phyloP scores from a whole-genome alignment of 1,140 invertebrate genomes.

The Harlomillsia oculata region DNA sequence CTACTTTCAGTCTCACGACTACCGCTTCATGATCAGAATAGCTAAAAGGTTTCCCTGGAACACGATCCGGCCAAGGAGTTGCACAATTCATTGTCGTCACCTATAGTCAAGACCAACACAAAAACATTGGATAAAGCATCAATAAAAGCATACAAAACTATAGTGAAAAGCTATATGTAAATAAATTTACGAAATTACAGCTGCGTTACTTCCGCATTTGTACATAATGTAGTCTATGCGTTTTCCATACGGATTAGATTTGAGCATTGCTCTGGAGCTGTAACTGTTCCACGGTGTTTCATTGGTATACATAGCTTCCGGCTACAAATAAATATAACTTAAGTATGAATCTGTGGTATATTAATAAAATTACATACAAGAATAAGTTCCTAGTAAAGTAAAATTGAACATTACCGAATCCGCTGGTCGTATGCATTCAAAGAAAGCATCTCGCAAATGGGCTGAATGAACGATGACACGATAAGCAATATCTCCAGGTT shows the following conservation, averaged over 20 bases:
- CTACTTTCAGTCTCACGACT: slow-evolving; percentile 50
- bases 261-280: slow-evolving; percentile 48
- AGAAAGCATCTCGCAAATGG: slow-evolving; percentile 46
- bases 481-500: slow-evolving; percentile 76
- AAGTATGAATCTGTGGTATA: not conserved
- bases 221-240: slow-evolving; percentile 87
- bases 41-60: slow-evolving; percentile 61
- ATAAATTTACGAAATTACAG: slow-evolving; percentile 38
- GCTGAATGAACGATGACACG: slow-evolving; percentile 46
- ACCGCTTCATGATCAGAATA: slow-evolving; percentile 90
- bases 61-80: slow-evolving; percentile 60
- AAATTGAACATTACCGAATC: not conserved
- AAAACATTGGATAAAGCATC: slow-evolving; percentile 7
- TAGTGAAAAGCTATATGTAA: slow-evolving; percentile 12
- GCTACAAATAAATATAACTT: too few species aligned
- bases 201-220: slow-evolving; percentile 45
- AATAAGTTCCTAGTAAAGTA: not conserved
- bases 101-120: slow-evolving; percentile 40
- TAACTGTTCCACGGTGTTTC: slow-evolving; percentile 76
- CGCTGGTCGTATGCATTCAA: slow-evolving; percentile 11
- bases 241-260: slow-evolving; percentile 60
- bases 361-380: not conserved
- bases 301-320: slow-evolving; percentile 48
- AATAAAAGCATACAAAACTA: slow-evolving; percentile 24
- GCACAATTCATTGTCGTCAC: slow-evolving; percentile 53